Base-by-base conservation (phyloP, 2,888 invertebrate species). In the Sminthurides aquaticus region DNA sequence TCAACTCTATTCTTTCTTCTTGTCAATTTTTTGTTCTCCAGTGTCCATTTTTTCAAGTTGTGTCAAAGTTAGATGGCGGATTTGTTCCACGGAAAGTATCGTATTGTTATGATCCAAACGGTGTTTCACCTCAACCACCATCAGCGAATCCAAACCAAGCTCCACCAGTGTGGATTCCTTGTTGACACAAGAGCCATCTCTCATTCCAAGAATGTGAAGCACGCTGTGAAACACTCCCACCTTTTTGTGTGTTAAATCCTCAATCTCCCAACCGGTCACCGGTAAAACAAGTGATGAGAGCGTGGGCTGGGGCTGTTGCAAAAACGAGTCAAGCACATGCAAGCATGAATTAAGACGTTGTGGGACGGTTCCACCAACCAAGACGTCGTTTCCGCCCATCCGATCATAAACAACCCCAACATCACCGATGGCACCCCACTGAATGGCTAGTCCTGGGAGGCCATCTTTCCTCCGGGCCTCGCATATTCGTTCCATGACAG, bases 51-150 rank as follows among this genome's bases (percentile, higher is more conserved):
- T 81, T 60, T 79, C 77, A 18, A 84, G 77, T 69, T 82, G 87
- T 24, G 85, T 84, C 72, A 93, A 87, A 0, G 90, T 93, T 49
- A 94, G 79, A 0, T 84, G 84, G 59, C 93, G 84, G 66, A 95
- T 87, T 73, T 95, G 93, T 76, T 91, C 89, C 3, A 92, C 87
- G 0, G 91, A 87, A 2, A 97, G 81, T 77, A 87, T 86, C 62
- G 96, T 81, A 76, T 95, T 93, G 77, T 88, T 94, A 77, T 93
- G 82, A 78, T 95, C 94, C 1, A 95, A 79, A 0, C 89, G 88
- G 79, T 95, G 94, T 75, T 95, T 95, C 73, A 98, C 92, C 80
- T 98, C 96, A 0, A 95, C 91, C 0, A 91, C 92, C 92, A 94
- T 96, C 82, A 97, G 86, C 1, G 96, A 96, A 80, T 98, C 96